Evolutionary conservation across 2,113 vertebrate species (phyloP).

Genomic region (Pitta sordida): DNA sequence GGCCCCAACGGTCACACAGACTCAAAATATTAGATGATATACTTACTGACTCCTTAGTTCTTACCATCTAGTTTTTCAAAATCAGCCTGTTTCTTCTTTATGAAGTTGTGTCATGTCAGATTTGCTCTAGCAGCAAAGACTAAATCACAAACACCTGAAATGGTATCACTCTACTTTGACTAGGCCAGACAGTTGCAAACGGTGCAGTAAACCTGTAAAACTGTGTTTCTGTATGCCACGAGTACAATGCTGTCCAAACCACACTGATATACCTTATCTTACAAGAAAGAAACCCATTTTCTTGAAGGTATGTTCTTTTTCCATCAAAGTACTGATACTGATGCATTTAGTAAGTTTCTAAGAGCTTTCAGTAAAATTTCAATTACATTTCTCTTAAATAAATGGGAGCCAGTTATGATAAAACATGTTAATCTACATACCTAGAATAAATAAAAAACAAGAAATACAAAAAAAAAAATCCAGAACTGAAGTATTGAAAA

Average conservation of each 20-base stretch:
- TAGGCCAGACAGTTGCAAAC: neutral
- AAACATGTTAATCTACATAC: neutral
- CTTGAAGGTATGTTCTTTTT: neutral
- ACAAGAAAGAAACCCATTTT: neutral
- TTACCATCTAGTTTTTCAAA: neutral
- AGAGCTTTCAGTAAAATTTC: neutral
- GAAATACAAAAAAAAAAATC: too few species aligned
- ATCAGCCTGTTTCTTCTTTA: neutral
- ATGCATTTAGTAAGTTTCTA: neutral
- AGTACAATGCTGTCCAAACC: neutral
- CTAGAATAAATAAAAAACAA: neutral
- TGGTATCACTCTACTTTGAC: neutral
- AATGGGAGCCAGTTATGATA: neutral
- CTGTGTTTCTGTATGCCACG: neutral
- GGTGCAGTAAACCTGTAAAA: neutral
- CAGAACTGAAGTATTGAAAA: neutral
- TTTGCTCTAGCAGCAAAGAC: neutral
- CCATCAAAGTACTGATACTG: neutral
- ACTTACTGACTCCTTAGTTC: neutral
- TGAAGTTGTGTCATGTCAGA: neutral
- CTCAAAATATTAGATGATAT: too few species aligned
- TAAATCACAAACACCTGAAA: neutral
- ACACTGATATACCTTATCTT: neutral
- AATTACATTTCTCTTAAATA: neutral
- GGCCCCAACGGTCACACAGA: too few species aligned